phyloP scores from a whole-genome alignment of 2,113 vertebrate species.

The Grantiella picta region DNA sequence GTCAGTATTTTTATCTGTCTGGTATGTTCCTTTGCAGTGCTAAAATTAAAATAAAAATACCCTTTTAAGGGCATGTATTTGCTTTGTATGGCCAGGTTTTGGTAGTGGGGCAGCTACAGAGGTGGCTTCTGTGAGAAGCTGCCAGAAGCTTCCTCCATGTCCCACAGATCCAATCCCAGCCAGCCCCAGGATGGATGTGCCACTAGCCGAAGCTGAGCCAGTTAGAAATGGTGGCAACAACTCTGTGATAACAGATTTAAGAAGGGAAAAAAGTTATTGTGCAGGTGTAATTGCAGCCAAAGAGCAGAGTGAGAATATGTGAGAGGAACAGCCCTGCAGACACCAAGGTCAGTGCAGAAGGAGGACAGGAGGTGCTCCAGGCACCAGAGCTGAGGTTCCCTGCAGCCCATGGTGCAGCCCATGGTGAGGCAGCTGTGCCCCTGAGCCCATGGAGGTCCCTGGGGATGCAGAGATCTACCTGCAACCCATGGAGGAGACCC shows the following conservation, averaged over 20 bases:
- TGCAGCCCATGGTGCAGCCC: background rate
- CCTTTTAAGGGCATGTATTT: background rate
- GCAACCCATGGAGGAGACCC: background rate
- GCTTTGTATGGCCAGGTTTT: background rate
- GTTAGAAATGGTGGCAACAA: background rate
- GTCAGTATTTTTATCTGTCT: no score
- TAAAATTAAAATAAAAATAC: background rate
- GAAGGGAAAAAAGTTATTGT: background rate
- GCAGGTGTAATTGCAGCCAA: background rate
- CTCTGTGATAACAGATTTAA: background rate
- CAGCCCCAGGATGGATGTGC: background rate
- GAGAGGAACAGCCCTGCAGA: background rate
- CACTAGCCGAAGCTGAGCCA: background rate
- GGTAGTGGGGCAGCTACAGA: background rate
- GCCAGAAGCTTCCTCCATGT: background rate
- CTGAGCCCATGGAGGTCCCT: background rate
- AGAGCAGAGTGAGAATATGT: rapidly evolving
- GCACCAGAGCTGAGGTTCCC: background rate
- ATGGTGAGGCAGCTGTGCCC: background rate
- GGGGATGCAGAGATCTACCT: background rate
- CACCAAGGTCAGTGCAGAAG: rapidly evolving
- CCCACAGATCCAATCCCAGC: background rate
- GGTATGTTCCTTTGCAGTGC: no score
- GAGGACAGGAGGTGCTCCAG: background rate
- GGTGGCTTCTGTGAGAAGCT: background rate